Percentiles rank a stretch among this genome's conserved stretches.
These are phyloP conservation scores for Tiphia femorata DNA, from an alignment of 2,888 invertebrate species.

Conservation along the genomic window DNA sequence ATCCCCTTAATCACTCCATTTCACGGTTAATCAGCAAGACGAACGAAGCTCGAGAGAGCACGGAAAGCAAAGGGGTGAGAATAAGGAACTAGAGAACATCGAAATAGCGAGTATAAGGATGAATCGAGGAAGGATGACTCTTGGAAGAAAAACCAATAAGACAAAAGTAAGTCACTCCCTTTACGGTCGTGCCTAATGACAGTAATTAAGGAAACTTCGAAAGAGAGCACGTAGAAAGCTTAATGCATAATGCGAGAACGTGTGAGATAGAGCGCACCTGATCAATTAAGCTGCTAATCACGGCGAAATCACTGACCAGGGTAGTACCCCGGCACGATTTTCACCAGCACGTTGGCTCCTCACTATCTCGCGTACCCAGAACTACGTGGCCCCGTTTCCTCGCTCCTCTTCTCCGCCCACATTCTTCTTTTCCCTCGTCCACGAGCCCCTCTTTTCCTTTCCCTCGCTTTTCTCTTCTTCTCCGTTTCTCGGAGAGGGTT, in stretches of 20 bases:
- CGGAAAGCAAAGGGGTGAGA: neutral
- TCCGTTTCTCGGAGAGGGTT: no score
- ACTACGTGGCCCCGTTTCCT: slow-evolving; percentile 2
- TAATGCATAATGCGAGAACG: neutral
- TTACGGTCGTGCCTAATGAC: no score
- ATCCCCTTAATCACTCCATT: slow-evolving; percentile 35
- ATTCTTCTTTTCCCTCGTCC: neutral
- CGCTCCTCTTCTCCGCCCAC: slow-evolving; percentile 2
- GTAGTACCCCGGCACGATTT: slow-evolving; percentile 1
- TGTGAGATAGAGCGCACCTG: neutral
- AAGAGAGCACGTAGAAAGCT: neutral
- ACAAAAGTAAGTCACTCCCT: no score
- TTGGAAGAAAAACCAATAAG: neutral
- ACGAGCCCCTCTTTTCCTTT: neutral
- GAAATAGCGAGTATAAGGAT: neutral
- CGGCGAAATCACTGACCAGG: neutral
- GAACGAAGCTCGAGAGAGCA: slow-evolving; percentile 11
- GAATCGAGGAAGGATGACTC: neutral
- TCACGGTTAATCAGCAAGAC: slow-evolving; percentile 41
- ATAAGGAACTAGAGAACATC: neutral
- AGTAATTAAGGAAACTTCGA: neutral
- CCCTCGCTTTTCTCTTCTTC: no score
- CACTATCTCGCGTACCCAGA: slow-evolving; percentile 1
- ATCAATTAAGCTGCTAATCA: neutral
- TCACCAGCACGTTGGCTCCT: neutral